Base-by-base conservation (phyloP, 2,797 vertebrate genomes). In the Euphonia xanthogaster region DNA sequence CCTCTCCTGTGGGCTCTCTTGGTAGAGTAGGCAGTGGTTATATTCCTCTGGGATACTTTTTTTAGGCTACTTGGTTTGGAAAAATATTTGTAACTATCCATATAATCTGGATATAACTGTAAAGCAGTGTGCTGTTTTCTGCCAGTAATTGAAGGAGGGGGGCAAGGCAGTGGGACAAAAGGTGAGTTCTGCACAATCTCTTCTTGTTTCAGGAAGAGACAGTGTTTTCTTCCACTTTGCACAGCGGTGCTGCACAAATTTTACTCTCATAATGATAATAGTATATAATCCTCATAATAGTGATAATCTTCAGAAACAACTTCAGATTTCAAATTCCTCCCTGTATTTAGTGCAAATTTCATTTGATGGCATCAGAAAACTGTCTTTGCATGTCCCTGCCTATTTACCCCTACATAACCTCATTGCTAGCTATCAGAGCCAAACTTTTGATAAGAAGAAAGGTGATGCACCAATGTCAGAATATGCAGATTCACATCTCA, bases 401-500 rank as follows among this genome's bases (percentile, higher is more conserved):
- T 95, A 58, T 63, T 78, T 78, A 74, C 42, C 58, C 48, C 55
- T 53, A 62, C 8, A 50, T 68, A 93, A 85, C 61, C 61, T 77
- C 45, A 82, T 44, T 85, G 18, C 45, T 68, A 58, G 39, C 39
- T 94, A 33, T 66, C 70, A 39, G 45, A 73, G 33, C 39, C 65
- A 78, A 93, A 87, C 62, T 95, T 94, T 17, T 72, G 82, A 54
- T 74, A 68, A 79, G 62, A 84, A 37, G 74, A 53, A 85, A 70
- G 86, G 89, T 73, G 70, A 75, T 5, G 9, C 47, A 71, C 79
- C 91, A 81, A 13, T 93, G 87, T 92, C 83, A 96, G 85, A 94
- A 83, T 75, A 86, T 91, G 78, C 57, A 95, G 77, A 94, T 90
- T 91, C 84, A 84, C 2, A 3, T 96, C 94, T 97, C 95, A 95